Evolutionary conservation across 2,113 vertebrate species (phyloP), one percentile per base, ranked within the genome.

Genomic region (Calyptomena viridis): DNA sequence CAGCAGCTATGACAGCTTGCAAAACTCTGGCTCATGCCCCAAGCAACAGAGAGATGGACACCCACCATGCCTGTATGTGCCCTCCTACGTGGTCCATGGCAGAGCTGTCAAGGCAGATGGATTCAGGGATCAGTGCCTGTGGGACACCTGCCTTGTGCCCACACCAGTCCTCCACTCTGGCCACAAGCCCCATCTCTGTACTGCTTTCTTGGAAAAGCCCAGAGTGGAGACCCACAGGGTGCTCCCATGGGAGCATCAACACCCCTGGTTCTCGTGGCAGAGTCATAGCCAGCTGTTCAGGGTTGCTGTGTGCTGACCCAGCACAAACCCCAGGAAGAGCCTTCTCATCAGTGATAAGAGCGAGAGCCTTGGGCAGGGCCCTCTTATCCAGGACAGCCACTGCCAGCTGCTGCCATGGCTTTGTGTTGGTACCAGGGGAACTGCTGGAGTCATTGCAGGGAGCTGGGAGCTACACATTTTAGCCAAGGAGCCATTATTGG

Each of bases 61-160:
- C 24, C 42, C 12, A 2, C 6, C 27, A 2, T 11, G 39, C 20
- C 50, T 0, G 1, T 25, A 20, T 0, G 8, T 2, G 1, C 72
- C n/a, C 40, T 44, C 39, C 46, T 9, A 52, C 1, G 1, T 39
- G 23, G 24, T 35, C 31, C 35, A 37, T 11, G 19, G 28, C 2
- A 5, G 28, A 64, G 39, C 5, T 42, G 53, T 21, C 0, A 4
- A 53, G 53, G 14, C n/a, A 40, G 46, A 13, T 25, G 69, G 69
- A 67, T 59, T 31, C 33, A 15, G 25, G 58, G 42, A 25, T 7
- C 1, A 2, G 9, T 15, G 28, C 21, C 18, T 20, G 31, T 13
- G 14, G 37, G 56, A 73, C 56, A 53, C 39, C 33, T 2, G 9
- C 68, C 44, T 14, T 30, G 39, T 31, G 44, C 24, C 50, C 21